phyloP scores from a whole-genome alignment of 2,888 invertebrate genomes.

The Netelia fuscicornis region DNA sequence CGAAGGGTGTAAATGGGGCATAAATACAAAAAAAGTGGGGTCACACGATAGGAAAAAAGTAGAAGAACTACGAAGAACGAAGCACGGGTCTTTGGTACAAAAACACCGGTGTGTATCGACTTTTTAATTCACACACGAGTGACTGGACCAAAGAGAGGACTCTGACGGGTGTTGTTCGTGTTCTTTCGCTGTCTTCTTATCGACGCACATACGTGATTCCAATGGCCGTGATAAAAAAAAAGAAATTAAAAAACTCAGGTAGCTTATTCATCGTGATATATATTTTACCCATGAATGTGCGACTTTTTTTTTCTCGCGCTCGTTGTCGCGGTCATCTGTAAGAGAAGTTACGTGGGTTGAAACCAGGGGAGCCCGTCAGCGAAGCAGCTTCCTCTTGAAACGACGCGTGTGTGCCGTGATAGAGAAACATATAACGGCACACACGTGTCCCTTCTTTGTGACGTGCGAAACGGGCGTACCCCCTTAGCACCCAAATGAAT shows the following conservation, averaged over 20 bases:
- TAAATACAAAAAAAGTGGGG: constrained; percentile 3
- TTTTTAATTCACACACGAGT: constrained; percentile 73
- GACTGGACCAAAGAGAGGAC: constrained; percentile 63
- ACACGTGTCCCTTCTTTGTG: not conserved
- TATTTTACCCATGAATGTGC: constrained; percentile 29
- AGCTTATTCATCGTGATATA: not conserved
- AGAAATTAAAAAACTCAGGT: constrained; percentile 26
- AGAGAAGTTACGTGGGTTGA: not conserved
- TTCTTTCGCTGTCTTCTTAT: constrained; percentile 71
- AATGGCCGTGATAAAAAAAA: constrained; percentile 27
- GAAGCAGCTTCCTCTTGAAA: constrained; percentile 3
- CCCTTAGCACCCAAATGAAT: not conserved
- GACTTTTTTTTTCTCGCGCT: not conserved
- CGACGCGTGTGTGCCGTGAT: not conserved
- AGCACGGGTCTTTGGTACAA: not conserved
- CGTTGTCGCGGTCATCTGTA: not conserved
- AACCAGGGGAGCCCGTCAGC: not conserved
- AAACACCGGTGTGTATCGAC: constrained; percentile 69
- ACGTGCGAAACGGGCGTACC: not conserved
- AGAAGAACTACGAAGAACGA: constrained; percentile 17
- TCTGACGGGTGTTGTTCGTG: constrained; percentile 54
- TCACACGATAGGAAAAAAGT: constrained; percentile 21
- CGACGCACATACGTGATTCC: constrained; percentile 65
- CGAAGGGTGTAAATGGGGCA: too few relatives aligned
- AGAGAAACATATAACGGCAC: not conserved